Evolutionary conservation across 1,140 invertebrate species (phyloP).

Genomic region (Druon quercuslanigerum): DNA sequence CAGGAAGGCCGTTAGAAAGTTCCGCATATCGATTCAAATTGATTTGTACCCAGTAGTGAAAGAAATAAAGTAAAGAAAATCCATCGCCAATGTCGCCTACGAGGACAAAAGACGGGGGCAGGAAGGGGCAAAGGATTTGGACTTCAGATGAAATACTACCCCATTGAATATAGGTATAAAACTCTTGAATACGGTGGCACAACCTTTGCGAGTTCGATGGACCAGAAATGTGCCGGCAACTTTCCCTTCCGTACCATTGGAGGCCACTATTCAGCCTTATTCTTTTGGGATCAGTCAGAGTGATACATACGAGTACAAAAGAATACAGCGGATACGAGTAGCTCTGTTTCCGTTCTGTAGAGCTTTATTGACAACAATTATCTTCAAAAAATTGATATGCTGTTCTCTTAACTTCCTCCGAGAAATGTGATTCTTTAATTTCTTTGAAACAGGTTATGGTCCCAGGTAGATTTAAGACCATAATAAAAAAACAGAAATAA

Average conservation of each 20-base stretch:
- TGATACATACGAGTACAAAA: constrained; percentile 13
- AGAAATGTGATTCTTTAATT: too few species aligned
- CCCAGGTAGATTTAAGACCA: too few species aligned
- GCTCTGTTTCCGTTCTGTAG: too few species aligned
- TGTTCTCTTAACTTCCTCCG: too few species aligned
- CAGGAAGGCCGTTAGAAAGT: constrained; percentile 18
- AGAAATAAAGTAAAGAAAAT: constrained; percentile 17
- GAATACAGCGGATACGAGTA: too few species aligned
- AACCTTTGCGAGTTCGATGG: constrained; percentile 39
- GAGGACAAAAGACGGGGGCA: constrained; percentile 1
- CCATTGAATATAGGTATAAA: constrained; percentile 28
- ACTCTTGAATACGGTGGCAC: constrained; percentile 2
- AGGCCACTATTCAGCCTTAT: constrained; percentile 18
- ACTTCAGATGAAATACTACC: constrained; percentile 25
- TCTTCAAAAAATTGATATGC: too few species aligned
- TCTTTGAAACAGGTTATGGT: too few species aligned
- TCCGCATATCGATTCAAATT: constrained; percentile 22
- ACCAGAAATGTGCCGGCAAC: constrained; percentile 43
- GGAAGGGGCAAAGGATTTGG: constrained; percentile 16
- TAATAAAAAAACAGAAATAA: too few species aligned
- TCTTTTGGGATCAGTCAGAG: constrained; percentile 6
- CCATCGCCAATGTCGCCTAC: constrained; percentile 3
- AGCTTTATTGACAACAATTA: too few species aligned
- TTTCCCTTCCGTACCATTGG: constrained; percentile 43
- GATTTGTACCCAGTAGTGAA: constrained; percentile 21